Base-by-base conservation (phyloP, 1,140 invertebrate species). In the Apocrypta bakeri region DNA sequence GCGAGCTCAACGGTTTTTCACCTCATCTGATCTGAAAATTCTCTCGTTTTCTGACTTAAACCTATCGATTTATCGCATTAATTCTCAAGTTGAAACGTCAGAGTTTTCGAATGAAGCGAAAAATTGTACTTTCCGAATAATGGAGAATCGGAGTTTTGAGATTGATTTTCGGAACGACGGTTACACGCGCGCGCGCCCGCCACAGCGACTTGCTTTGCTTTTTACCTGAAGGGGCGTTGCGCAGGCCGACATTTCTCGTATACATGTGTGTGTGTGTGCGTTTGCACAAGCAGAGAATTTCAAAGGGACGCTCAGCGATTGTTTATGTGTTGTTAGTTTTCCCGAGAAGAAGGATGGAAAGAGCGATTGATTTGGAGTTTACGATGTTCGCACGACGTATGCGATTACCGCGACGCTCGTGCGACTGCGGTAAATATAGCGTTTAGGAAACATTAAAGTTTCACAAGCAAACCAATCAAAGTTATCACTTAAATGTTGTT, bases 31-130 rank as follows among this genome's bases (percentile, higher is more conserved):
- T 79, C 24, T 8, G 0, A 2, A 4, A 37, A n/a, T 66, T 71
- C n/a, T 69, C 24, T 8, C 0, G 12, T 56, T 76, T 82, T 82
- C 29, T 82, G 64, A 82, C 63, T 82, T 21, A 81, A 81, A 40
- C 11, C 17, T n/a, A 6, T 11, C 0, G 17, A 12, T 56, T 76
- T 75, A 31, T 9, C 25, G 17, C 31, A 8, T 12, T 24, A 0
- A 14, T 66, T 25, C 11, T 6, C 24, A 27, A 3, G 2, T 24
- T 0, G 24, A 66, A 25, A 6, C 29, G 2, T 21, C 12, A 17
- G 0, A 27, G 24, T 27, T 9, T 27, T 25, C 9, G n/a, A 21
- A 12, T 29, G 12, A 21, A 27, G 25, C 12, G 31, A 0, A 21
- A 71, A 29, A 12, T 8, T 31, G 31, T 29, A n/a, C 1, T 24